phyloP scores from a whole-genome alignment of 2,113 vertebrate genomes.

The Spea multiplicata region DNA sequence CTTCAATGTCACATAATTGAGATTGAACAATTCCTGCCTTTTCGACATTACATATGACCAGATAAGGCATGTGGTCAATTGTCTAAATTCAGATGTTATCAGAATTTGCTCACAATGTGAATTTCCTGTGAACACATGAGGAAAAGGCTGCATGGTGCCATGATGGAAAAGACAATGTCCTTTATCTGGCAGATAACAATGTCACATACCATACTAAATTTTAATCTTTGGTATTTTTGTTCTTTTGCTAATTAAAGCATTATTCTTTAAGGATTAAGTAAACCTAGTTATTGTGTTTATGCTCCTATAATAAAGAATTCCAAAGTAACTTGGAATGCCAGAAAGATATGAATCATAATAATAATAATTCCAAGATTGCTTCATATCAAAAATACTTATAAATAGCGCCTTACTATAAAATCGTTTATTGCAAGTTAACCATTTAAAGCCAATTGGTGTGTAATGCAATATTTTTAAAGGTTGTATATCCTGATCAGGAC shows the following conservation, averaged over 20 bases:
- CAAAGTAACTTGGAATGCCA: neutral
- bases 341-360: neutral
- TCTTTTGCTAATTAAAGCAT: neutral
- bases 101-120: constrained; percentile 40
- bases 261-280: neutral
- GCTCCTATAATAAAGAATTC: neutral
- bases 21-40: constrained; percentile 27
- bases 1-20: constrained; percentile 25
- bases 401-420: too few relatives aligned
- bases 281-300: neutral
- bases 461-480: too few relatives aligned
- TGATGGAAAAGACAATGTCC: constrained; percentile 21
- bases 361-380: neutral
- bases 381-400: neutral
- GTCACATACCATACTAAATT: constrained; percentile 18
- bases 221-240: constrained; percentile 21
- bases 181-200: constrained; percentile 25
- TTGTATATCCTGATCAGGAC: too few relatives aligned
- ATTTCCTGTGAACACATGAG: constrained; percentile 51
- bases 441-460: too few relatives aligned
- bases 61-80: neutral
- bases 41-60: neutral
- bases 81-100: constrained; percentile 48
- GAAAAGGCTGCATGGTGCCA: constrained; percentile 29
- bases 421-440: too few relatives aligned